Base-by-base conservation (phyloP, 2,113 vertebrate genomes). In the Hipposideros armiger region DNA sequence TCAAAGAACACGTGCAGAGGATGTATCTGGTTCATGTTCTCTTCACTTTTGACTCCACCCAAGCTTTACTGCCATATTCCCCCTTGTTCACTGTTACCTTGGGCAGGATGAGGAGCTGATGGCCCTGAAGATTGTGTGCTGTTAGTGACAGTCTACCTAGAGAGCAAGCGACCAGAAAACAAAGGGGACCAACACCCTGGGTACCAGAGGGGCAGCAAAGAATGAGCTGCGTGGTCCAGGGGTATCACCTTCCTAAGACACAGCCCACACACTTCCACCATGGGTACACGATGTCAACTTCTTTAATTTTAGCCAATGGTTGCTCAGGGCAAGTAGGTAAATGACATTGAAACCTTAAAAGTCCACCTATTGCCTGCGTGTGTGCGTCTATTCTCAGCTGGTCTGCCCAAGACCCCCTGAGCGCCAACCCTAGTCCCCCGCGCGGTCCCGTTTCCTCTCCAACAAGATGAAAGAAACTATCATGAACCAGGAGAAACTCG, bases 261-360 rank as follows among this genome's bases (percentile, higher is more conserved):
- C 1, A 6, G n/a, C 5, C 6, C 22, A 32, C 0, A 28, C 4
- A 0, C 30, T 24, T 15, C 50, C 15, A 36, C 5, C 9, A 0
- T 0, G 42, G 13, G 26, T 7, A 2, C 16, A 7, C 7, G 52
- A 7, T 3, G 9, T 0, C 28, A 11, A 22, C 15, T 17, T 54
- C 50, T 66, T 87, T 40, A 26, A 52, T 58, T 54, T 78, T 26
- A 85, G 45, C 52, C 66, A 36, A 15, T 1, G 9, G 30, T 20
- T 85, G 30, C 28, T 94, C 36, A 66, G 30, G 26, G 19, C 19
- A 90, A 67, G 26, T 2, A 30, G n/a, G 30, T 22, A 19, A 90
- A 80, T 58, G 4, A 30, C 56, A 87, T 5, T 56, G 76, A 84
- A 95, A 84, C 83, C 3, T 50, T 72, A 11, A 17, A 81, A 80